These are phyloP conservation scores for Falco biarmicus DNA, from an alignment of 2,797 vertebrate species.

Conservation along the genomic window DNA sequence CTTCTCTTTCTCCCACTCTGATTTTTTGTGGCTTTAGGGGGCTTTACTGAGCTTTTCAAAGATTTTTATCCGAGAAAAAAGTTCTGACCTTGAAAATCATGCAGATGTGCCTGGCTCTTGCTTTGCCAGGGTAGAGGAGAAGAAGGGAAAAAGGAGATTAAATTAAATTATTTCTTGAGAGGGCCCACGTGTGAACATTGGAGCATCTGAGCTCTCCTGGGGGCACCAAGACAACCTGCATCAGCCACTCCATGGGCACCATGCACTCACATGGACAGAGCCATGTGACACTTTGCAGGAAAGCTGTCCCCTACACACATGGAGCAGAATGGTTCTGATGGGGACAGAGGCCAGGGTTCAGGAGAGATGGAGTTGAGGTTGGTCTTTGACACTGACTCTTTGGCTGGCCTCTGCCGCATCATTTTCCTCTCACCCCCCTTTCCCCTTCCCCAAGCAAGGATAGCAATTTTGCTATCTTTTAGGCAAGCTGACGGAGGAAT, in stretches of 20 bases:
- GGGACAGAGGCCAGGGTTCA: not conserved
- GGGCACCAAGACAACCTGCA: not conserved
- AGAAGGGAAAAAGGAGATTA: not conserved
- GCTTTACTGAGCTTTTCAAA: not conserved
- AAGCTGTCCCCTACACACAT: not conserved
- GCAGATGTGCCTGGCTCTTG: not conserved
- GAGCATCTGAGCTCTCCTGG: not conserved
- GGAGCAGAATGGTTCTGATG: accelerated
- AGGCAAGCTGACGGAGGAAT: not conserved
- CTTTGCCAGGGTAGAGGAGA: not conserved
- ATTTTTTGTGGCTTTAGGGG: not conserved
- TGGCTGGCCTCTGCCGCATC: not conserved
- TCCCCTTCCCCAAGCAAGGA: not conserved
- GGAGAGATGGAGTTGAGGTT: not conserved
- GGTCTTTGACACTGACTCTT: not conserved
- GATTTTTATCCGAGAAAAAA: slow-evolving; percentile 25
- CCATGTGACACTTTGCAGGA: not conserved
- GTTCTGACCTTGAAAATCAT: not conserved
- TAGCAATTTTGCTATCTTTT: not conserved
- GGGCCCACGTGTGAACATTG: not conserved
- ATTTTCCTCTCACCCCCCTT: not conserved
- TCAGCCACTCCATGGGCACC: not conserved
- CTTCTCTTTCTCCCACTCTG: slow-evolving; percentile 19
- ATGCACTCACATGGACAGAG: not conserved
- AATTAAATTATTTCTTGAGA: not conserved